These are phyloP conservation scores for Edolisoma coerulescens DNA, from an alignment of 2,113 vertebrate genomes.

Conservation along the genomic window DNA sequence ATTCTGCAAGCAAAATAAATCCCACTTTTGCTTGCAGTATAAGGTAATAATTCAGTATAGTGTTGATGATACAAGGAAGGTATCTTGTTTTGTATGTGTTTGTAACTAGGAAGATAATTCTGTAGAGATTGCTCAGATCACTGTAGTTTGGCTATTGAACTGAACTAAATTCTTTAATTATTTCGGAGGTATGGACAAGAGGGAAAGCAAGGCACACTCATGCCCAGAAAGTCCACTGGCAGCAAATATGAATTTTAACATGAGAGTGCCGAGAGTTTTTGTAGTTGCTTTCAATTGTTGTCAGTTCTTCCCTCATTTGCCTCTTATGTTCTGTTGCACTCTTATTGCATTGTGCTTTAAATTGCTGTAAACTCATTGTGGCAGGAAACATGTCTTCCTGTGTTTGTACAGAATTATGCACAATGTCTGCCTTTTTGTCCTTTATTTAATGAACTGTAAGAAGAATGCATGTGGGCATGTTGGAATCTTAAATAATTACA, in stretches of 20 bases:
- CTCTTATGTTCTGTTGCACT: neutral
- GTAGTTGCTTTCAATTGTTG: slow-evolving; percentile 3
- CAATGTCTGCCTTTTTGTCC: slow-evolving; percentile 56
- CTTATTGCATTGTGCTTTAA: slow-evolving; percentile 58
- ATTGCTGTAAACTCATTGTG: slow-evolving; percentile 58
- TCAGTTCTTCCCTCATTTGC: slow-evolving; percentile 34
- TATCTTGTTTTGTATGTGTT: neutral
- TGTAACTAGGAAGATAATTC: neutral
- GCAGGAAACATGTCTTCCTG: slow-evolving; percentile 64
- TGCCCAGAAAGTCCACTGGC: neutral
- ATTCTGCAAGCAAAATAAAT: neutral
- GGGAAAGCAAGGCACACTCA: neutral
- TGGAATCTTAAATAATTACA: slow-evolving; percentile 48
- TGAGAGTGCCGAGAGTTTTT: neutral
- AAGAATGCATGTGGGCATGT: neutral
- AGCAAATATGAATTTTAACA: neutral
- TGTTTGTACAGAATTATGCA: slow-evolving; percentile 65
- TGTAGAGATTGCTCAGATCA: neutral
- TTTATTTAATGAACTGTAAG: slow-evolving; percentile 53
- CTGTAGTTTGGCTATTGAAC: neutral
- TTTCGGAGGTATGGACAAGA: neutral
- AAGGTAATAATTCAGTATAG: neutral
- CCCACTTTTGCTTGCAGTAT: neutral
- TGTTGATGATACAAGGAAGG: neutral
- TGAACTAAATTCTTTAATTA: neutral